Conservation (phyloP, 2,797 vertebrate species). For the Lutjanus campechanus region DNA sequence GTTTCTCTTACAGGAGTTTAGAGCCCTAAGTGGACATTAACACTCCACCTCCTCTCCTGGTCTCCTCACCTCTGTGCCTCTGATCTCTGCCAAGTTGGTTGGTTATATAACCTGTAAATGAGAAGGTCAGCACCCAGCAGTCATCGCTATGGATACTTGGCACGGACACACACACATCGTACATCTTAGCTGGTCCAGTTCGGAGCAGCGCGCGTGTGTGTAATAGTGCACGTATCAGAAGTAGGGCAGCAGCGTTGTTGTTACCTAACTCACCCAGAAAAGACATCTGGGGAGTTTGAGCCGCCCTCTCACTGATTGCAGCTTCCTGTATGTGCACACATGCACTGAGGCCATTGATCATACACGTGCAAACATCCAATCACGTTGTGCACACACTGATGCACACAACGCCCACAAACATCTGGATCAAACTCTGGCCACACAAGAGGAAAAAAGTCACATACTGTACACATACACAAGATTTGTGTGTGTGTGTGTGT, state of each 20-base stretch:
- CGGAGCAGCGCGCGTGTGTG: conserved; percentile 31
- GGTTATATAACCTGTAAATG: conserved; percentile 82
- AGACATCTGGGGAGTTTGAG: conserved; percentile 69
- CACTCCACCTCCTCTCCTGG: neutral
- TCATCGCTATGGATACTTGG: conserved; percentile 84
- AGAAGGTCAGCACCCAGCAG: conserved; percentile 86
- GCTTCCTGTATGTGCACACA: conserved; percentile 19
- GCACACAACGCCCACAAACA: neutral
- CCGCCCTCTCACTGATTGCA: conserved; percentile 39
- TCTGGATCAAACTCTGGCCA: conserved; percentile 11
- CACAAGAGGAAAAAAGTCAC: neutral
- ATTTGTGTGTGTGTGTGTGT: neutral
- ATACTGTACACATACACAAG: neutral
- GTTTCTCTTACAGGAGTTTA: neutral
- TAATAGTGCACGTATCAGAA: conserved; percentile 66
- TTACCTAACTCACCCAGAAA: conserved; percentile 84
- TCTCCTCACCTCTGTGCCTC: conserved; percentile 35
- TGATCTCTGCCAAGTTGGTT: conserved; percentile 69
- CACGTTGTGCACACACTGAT: neutral
- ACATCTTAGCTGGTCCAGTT: conserved; percentile 70
- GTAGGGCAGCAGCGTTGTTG: conserved; percentile 83
- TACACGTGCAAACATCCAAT: neutral
- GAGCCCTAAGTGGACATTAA: neutral
- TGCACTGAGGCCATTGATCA: conserved; percentile 9
- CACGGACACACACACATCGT: conserved; percentile 38